Percentiles rank a stretch among this genome's conserved stretches.
These are phyloP conservation scores for Sigmodon hispidus DNA, from an alignment of 2,113 vertebrate species.

Conservation along the genomic window DNA sequence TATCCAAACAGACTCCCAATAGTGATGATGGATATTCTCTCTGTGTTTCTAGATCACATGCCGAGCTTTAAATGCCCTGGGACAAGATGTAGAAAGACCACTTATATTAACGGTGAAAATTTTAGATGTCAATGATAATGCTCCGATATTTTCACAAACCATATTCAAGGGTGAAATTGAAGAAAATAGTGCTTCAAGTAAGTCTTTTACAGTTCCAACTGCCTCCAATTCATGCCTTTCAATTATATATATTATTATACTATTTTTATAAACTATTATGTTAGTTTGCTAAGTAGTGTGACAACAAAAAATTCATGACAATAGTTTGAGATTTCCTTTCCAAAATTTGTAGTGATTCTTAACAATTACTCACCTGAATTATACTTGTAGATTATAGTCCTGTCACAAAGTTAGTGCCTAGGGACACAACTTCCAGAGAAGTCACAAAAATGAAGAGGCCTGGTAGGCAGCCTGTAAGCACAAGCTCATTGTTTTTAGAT, in stretches of 20 bases:
- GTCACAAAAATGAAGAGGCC: not conserved
- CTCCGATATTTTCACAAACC: slow-evolving; percentile 85
- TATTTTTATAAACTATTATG: slow-evolving; percentile 26
- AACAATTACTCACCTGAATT: not conserved
- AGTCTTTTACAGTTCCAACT: slow-evolving; percentile 62
- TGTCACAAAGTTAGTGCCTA: not conserved
- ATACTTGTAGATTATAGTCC: not conserved
- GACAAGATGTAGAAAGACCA: slow-evolving; percentile 83
- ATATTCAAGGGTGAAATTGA: slow-evolving; percentile 85
- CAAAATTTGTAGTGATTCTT: not conserved
- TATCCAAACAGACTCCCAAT: not conserved
- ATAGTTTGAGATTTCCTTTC: not conserved
- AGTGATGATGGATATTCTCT: slow-evolving; percentile 14
- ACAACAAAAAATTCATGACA: not conserved
- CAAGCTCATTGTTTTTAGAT: not conserved
- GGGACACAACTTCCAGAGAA: not conserved
- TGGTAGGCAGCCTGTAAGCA: not conserved
- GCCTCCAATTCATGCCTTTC: not conserved
- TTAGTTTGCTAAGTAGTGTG: slow-evolving; percentile 12
- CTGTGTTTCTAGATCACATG: slow-evolving; percentile 84
- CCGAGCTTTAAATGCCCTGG: slow-evolving; percentile 80
- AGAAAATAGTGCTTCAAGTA: slow-evolving; percentile 88
- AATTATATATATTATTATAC: not conserved
- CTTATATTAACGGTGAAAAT: slow-evolving; percentile 87
- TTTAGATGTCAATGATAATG: slow-evolving; percentile 88